phyloP scores from a whole-genome alignment of 2,113 vertebrate species.

The Scolopax mira region DNA sequence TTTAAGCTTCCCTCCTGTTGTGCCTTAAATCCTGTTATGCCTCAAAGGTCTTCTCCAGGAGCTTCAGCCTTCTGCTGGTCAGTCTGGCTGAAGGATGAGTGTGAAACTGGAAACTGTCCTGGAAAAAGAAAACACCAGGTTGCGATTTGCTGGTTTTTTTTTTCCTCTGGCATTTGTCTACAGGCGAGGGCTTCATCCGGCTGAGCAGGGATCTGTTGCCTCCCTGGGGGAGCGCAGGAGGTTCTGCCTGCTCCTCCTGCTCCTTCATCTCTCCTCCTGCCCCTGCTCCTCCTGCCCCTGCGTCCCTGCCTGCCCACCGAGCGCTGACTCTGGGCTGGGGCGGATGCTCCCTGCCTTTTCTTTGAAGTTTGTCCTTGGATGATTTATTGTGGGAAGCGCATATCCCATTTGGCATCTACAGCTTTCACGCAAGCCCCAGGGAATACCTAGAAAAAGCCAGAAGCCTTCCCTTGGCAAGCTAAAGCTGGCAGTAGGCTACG shows the following conservation, averaged over 20 bases:
- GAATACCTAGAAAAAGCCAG: background rate
- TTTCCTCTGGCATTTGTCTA: background rate
- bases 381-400: background rate
- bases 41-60: background rate
- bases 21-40: background rate
- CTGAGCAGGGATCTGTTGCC: accelerated
- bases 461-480: background rate
- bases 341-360: background rate
- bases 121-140: background rate
- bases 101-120: background rate
- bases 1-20: background rate
- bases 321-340: background rate
- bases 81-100: background rate
- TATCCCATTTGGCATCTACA: background rate
- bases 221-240: background rate
- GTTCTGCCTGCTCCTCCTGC: background rate
- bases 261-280: too few relatives aligned
- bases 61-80: background rate
- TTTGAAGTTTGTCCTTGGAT: background rate
- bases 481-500: background rate
- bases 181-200: background rate
- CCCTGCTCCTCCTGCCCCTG: background rate
- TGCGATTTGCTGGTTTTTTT: background rate
- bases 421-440: background rate
- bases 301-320: background rate